Conservation (phyloP, 2,113 vertebrate species). For the Xiphophorus maculatus region DNA sequence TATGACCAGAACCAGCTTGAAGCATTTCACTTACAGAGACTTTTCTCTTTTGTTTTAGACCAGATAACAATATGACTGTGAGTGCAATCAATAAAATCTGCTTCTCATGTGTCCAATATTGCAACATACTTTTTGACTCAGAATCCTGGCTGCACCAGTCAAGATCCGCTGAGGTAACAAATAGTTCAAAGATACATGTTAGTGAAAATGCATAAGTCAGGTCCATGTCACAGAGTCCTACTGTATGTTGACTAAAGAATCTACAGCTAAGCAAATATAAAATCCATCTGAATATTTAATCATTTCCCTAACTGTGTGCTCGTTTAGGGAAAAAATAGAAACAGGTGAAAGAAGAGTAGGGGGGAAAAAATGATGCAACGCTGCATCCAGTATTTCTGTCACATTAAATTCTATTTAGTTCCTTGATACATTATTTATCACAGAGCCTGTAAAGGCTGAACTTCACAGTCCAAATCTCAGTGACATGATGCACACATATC, state of each 20-base stretch:
- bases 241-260: slow-evolving; percentile 16
- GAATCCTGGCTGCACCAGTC: slow-evolving; percentile 56
- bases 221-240: slow-evolving; percentile 25
- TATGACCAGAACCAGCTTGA: too few relatives aligned
- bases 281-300: slow-evolving; percentile 32
- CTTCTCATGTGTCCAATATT: slow-evolving; percentile 59
- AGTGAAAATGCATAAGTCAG: slow-evolving; percentile 20
- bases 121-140: slow-evolving; percentile 34
- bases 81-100: slow-evolving; percentile 65
- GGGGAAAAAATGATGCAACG: slow-evolving; percentile 51
- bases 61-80: slow-evolving; percentile 45
- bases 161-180: slow-evolving; percentile 54
- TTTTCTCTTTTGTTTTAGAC: slow-evolving; percentile 26
- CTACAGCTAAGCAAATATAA: slow-evolving; percentile 30
- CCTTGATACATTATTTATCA: slow-evolving; percentile 76
- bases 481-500: slow-evolving; percentile 64
- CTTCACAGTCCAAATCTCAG: slow-evolving; percentile 54
- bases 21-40: neutral
- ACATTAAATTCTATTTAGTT: slow-evolving; percentile 61
- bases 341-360: slow-evolving; percentile 33
- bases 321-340: slow-evolving; percentile 5
- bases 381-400: slow-evolving; percentile 55
- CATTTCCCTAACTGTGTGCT: slow-evolving; percentile 21
- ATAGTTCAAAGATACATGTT: slow-evolving; percentile 48
- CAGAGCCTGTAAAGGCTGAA: slow-evolving; percentile 45